Evolutionary conservation across 2,797 vertebrate species (phyloP).

Genomic region (Alfaro cultratus): DNA sequence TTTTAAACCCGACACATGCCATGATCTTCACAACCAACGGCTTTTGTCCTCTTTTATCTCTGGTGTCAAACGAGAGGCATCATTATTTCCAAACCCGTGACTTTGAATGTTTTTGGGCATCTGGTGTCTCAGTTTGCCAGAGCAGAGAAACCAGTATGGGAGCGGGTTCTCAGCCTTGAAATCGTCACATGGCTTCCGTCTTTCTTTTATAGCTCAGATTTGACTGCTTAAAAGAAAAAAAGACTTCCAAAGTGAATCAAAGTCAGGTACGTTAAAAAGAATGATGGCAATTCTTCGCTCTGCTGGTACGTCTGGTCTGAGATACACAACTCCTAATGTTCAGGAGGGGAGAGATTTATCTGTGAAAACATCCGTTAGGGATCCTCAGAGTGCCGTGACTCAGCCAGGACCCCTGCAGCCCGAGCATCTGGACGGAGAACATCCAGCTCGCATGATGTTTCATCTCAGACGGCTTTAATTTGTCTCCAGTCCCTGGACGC

Average conservation of each 20-base stretch:
- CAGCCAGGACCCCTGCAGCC: slow-evolving; percentile 72
- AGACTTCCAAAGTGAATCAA: slow-evolving; percentile 26
- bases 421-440: slow-evolving; percentile 74
- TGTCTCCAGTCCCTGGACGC: slow-evolving; percentile 37
- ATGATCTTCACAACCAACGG: slow-evolving; percentile 30
- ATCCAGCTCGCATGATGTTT: slow-evolving; percentile 48
- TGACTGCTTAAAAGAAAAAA: slow-evolving; percentile 11
- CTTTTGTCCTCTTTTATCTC: slow-evolving; percentile 32
- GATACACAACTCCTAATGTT: slow-evolving; percentile 37
- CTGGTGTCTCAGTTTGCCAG: slow-evolving; percentile 65
- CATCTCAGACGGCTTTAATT: slow-evolving; percentile 57
- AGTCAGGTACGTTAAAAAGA: slow-evolving; percentile 31
- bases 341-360: neutral
- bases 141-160: slow-evolving; percentile 48
- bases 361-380: slow-evolving; percentile 48
- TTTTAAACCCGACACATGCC: slow-evolving; percentile 48
- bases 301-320: slow-evolving; percentile 58
- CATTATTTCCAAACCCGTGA: slow-evolving; percentile 57
- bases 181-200: slow-evolving; percentile 14
- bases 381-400: slow-evolving; percentile 69
- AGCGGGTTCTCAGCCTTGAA: slow-evolving; percentile 23
- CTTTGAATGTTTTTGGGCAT: slow-evolving; percentile 51
- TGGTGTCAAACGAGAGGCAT: slow-evolving; percentile 34
- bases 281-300: slow-evolving; percentile 49
- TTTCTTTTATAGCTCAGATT: slow-evolving; percentile 9